phyloP scores from a whole-genome alignment of 2,113 vertebrate genomes.

The Ailuropoda melanoleuca region DNA sequence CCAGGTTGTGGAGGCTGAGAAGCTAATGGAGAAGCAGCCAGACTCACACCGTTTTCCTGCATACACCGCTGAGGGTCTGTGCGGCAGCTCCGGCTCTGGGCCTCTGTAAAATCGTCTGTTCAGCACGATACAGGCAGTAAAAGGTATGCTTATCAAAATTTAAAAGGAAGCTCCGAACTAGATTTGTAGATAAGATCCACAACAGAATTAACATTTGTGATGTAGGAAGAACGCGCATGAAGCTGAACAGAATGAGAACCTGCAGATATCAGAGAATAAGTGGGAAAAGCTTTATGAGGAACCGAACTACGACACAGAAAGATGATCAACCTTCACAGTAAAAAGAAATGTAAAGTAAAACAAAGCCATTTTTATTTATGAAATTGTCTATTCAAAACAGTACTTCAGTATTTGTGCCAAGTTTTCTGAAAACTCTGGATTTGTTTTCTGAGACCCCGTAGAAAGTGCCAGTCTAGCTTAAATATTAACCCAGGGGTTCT shows the following conservation, averaged over 20 bases:
- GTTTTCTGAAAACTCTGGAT: background rate
- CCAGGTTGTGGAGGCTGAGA: background rate
- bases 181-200: background rate
- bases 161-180: background rate
- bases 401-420: background rate
- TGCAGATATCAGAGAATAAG: background rate
- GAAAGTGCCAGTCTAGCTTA: background rate
- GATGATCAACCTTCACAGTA: background rate
- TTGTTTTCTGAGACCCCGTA: background rate
- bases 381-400: background rate
- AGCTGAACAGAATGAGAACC: background rate
- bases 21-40: fast-evolving
- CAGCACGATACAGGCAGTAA: background rate
- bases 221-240: too few relatives aligned
- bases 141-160: background rate
- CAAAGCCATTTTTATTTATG: background rate
- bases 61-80: background rate
- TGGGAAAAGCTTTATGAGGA: background rate
- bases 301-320: background rate
- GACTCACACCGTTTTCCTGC: background rate
- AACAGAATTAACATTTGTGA: background rate
- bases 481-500: background rate
- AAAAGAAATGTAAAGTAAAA: background rate
- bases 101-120: background rate
- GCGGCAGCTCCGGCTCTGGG: too few relatives aligned